phyloP scores from a whole-genome alignment of 2,797 vertebrate species.

The Numenius phaeopus region DNA sequence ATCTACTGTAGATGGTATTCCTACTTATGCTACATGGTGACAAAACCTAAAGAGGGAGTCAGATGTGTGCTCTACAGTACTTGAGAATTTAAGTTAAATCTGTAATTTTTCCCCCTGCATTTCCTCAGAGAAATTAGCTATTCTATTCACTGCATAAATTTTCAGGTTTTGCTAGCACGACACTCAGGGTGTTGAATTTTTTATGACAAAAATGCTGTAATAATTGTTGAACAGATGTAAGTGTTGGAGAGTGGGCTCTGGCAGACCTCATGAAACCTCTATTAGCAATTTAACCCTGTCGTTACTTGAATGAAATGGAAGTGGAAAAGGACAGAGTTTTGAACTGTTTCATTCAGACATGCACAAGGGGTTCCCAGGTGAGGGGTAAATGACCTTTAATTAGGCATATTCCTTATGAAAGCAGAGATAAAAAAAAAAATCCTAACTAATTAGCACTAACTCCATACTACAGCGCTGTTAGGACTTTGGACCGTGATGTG shows the following conservation, averaged over 20 bases:
- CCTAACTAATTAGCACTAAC: neutral
- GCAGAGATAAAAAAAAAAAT: neutral
- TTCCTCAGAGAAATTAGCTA: constrained; percentile 97
- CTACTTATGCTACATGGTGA: constrained; percentile 56
- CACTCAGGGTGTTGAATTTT: constrained; percentile 98
- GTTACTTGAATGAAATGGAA: constrained; percentile 54
- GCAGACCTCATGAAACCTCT: constrained; percentile 93
- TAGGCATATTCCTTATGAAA: constrained; percentile 9
- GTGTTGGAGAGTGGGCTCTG: constrained; percentile 92
- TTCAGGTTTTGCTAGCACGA: constrained; percentile 95
- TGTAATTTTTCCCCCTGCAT: constrained; percentile 88
- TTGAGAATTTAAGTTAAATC: constrained; percentile 91
- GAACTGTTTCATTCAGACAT: neutral
- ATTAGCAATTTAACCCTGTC: constrained; percentile 95
- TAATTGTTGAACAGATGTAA: constrained; percentile 99
- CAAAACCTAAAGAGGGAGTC: constrained; percentile 80
- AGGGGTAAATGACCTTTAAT: constrained; percentile 8
- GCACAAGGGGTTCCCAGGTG: neutral
- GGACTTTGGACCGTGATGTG: neutral
- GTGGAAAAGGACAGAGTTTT: neutral
- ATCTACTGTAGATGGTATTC: neutral
- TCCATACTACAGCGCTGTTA: neutral
- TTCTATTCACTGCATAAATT: constrained; percentile 98
- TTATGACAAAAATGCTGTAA: constrained; percentile 98
- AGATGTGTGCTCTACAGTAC: constrained; percentile 83